A percentile compares a stretch with the other conserved stretches of the same genome.
Conservation (phyloP, 2,888 invertebrate species). For the Lepidocyrtoides sp. region DNA sequence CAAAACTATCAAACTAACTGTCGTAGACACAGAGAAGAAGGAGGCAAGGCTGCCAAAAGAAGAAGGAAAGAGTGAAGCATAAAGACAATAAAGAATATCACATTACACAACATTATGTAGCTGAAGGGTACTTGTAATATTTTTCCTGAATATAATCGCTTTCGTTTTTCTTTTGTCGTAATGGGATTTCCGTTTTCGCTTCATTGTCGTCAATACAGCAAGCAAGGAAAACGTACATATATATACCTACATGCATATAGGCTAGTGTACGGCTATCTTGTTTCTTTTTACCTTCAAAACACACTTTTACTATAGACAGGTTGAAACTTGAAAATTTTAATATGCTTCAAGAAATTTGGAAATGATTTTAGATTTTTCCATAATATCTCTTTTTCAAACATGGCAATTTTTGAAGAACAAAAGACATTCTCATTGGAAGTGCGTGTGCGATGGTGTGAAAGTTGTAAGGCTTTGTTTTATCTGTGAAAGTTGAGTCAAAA, state of each 20-base stretch:
- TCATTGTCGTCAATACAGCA: slow-evolving; percentile 39
- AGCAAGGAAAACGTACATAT: too few species aligned
- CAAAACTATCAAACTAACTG: slow-evolving; percentile 3
- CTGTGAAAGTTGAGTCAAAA: too few species aligned
- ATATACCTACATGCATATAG: too few species aligned
- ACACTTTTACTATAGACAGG: not conserved
- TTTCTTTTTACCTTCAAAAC: not conserved
- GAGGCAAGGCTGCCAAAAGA: not conserved
- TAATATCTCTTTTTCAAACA: too few species aligned
- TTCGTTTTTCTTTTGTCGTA: slow-evolving; percentile 65
- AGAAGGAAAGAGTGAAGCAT: not conserved
- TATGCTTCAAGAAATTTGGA: not conserved
- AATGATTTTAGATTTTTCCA: too few species aligned
- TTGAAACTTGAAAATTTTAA: not conserved
- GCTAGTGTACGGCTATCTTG: too few species aligned
- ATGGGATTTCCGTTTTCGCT: slow-evolving; percentile 66
- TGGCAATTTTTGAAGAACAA: too few species aligned
- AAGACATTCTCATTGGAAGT: not conserved
- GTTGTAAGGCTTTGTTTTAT: too few species aligned
- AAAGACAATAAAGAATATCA: slow-evolving; percentile 36
- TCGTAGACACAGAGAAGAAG: not conserved
- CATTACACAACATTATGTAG: slow-evolving; percentile 56
- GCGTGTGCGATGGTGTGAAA: not conserved
- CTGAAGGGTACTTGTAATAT: slow-evolving; percentile 75
- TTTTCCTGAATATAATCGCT: slow-evolving; percentile 68